Evolutionary conservation across 2,113 vertebrate species (phyloP).

Genomic region (Garra rufa): DNA sequence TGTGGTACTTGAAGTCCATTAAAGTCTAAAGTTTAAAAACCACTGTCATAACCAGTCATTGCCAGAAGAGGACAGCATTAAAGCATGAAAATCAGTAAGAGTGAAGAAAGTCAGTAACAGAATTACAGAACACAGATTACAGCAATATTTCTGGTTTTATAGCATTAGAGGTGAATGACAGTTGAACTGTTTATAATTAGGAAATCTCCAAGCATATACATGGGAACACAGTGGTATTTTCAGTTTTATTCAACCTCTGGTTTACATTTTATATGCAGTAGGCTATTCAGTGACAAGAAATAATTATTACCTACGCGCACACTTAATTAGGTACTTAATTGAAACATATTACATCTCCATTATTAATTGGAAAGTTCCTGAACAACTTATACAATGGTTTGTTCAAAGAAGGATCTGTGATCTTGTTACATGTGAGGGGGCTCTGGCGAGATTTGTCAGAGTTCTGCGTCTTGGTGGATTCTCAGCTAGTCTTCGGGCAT

Average conservation of each 20-base stretch:
- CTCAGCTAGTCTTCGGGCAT: conserved; percentile 57
- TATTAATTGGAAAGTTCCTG: too few species aligned
- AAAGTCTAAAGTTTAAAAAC: too few species aligned
- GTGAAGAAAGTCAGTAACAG: neutral
- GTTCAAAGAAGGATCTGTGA: neutral
- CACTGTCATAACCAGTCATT: neutral
- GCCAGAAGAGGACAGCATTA: neutral
- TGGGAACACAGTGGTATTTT: neutral
- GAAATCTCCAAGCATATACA: neutral
- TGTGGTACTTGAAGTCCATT: neutral
- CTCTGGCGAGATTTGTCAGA: neutral
- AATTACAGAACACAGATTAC: neutral
- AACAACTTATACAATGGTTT: neutral
- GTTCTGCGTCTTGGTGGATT: neutral
- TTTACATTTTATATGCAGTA: neutral
- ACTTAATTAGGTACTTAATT: neutral
- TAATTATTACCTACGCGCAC: neutral
- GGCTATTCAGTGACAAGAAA: neutral
- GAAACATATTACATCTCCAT: neutral
- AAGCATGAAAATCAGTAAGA: neutral
- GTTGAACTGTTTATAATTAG: neutral
- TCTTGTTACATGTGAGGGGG: neutral
- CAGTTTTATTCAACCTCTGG: neutral
- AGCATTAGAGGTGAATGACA: neutral
- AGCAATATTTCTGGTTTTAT: neutral